Evolutionary conservation across 2,797 vertebrate species (phyloP).

Genomic region (Tamandua tetradactyla): DNA sequence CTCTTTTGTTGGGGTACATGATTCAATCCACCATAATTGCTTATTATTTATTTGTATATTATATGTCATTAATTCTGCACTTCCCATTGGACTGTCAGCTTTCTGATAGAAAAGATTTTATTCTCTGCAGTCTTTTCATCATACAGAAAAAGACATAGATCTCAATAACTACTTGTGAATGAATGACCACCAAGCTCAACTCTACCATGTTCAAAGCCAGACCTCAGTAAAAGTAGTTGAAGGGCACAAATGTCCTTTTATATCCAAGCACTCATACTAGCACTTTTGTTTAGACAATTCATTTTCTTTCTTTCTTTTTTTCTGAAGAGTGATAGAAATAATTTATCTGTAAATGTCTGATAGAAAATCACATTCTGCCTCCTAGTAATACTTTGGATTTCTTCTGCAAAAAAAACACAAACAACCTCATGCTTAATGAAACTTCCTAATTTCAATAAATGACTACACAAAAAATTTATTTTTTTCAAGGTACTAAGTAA

Average conservation of each 20-base stretch:
- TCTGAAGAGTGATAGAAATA: not conserved
- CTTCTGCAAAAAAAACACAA: not conserved
- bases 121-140: not conserved
- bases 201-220: not conserved
- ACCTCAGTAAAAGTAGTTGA: not conserved
- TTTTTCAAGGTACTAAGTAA: not conserved
- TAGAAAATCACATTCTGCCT: slow-evolving; percentile 15
- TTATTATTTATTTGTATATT: not conserved
- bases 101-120: not conserved
- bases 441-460: not conserved
- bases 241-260: not conserved
- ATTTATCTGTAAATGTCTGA: not conserved
- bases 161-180: not conserved
- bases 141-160: not conserved
- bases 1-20: too few species aligned
- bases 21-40: too few species aligned
- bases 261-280: not conserved
- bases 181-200: not conserved
- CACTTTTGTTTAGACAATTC: not conserved
- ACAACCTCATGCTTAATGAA: not conserved
- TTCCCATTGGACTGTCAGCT: not conserved
- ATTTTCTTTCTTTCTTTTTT: not conserved
- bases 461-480: not conserved
- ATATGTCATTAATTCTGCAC: not conserved
- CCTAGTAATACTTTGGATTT: not conserved